Evolutionary conservation across 30 jellyfish, hydroid and myxozoan species (phyloP).

Genomic region (Mastigias papua): DNA sequence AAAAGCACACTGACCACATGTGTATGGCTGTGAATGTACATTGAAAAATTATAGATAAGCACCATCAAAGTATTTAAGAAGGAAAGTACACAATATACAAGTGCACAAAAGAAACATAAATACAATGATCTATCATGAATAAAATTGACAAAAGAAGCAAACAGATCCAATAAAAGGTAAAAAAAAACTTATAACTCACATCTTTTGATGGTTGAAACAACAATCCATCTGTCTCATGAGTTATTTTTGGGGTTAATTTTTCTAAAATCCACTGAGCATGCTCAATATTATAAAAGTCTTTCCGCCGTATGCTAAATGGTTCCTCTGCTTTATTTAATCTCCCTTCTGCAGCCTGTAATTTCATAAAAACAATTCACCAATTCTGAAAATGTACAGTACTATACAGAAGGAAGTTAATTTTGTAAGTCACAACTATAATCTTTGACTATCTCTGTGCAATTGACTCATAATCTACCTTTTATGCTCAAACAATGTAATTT

Average conservation of each 20-base stretch:
- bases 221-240: conserved; percentile 96
- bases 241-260: conserved; percentile 76
- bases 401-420: neutral
- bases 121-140: too few relatives aligned
- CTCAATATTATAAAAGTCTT: conserved; percentile 79
- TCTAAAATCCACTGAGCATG: conserved; percentile 79
- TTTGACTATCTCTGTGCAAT: neutral
- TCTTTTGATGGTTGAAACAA: conserved; percentile 81
- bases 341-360: conserved; percentile 83
- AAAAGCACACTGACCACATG: conserved; percentile 84
- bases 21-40: conserved; percentile 79
- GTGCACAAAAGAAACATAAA: too few relatives aligned
- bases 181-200: conserved; percentile 32
- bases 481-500: too few relatives aligned
- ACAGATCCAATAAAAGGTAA: neutral
- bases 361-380: neutral
- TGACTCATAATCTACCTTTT: too few relatives aligned
- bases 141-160: neutral
- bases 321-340: conserved; percentile 73
- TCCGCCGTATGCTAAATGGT: conserved; percentile 87
- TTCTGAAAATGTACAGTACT: neutral
- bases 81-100: too few relatives aligned
- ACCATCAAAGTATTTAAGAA: too few relatives aligned
- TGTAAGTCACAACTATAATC: neutral
- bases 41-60: neutral